phyloP scores from a whole-genome alignment of 2,797 vertebrate species.

The Limnodromus scolopaceus region DNA sequence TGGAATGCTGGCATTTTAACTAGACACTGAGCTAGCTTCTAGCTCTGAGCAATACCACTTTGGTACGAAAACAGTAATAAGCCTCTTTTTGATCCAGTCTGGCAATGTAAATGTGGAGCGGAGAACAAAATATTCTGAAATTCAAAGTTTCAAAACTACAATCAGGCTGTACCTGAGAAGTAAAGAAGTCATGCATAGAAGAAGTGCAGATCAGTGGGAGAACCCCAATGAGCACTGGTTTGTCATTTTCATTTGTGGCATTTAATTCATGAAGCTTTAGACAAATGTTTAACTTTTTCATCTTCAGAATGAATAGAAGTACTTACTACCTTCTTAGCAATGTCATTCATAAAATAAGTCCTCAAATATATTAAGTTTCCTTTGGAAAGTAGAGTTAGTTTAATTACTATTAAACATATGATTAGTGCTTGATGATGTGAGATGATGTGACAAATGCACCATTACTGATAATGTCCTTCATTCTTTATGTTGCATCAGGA shows the following conservation, averaged over 20 bases:
- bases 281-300: neutral
- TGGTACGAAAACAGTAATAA: neutral
- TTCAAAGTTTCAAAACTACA: neutral
- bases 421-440: neutral
- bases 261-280: neutral
- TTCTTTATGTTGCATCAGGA: neutral
- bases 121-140: neutral
- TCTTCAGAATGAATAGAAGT: neutral
- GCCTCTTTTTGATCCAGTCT: neutral
- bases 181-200: neutral
- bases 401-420: neutral
- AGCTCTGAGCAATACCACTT: neutral
- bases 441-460: neutral
- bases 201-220: neutral
- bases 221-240: fast-evolving
- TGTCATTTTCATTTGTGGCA: neutral
- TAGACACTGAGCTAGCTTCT: neutral
- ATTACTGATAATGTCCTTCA: neutral
- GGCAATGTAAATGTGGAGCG: neutral
- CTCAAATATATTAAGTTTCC: neutral
- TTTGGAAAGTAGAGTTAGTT: neutral
- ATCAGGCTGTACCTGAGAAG: neutral
- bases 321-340: fast-evolving
- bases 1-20: slow-evolving; percentile 17
- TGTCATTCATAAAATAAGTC: neutral